phyloP scores from a whole-genome alignment of 2,113 vertebrate genomes.

The Takifugu bimaculatus region DNA sequence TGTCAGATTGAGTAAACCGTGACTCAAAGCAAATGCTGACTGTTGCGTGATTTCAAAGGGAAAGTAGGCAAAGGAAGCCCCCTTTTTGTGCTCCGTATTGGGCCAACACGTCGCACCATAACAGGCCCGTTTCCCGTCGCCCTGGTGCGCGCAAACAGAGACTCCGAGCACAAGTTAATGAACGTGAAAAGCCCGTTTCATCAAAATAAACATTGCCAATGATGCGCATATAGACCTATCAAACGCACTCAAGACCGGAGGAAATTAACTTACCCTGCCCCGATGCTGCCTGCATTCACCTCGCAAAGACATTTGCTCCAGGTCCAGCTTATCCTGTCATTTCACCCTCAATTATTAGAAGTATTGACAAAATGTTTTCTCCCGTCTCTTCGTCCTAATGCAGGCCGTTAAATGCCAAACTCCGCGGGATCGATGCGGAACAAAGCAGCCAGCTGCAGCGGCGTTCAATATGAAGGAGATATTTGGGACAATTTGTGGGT shows the following conservation, averaged over 20 bases:
- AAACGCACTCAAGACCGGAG: conserved; percentile 83
- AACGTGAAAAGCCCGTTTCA: conserved; percentile 47
- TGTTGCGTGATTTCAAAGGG: conserved; percentile 54
- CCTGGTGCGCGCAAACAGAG: conserved; percentile 39
- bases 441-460: conserved; percentile 99
- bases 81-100: conserved; percentile 49
- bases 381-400: conserved; percentile 93
- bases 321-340: conserved; percentile 90
- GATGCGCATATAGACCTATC: conserved; percentile 57
- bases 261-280: conserved; percentile 93
- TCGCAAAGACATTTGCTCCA: conserved; percentile 67
- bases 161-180: conserved; percentile 37
- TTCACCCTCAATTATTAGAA: conserved; percentile 95
- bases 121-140: conserved; percentile 35
- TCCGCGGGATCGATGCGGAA: conserved; percentile 98
- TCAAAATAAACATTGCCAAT: conserved; percentile 51
- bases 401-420: conserved; percentile 96
- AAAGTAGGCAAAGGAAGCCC: conserved; percentile 14
- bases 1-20: conserved; percentile 98
- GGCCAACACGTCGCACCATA: conserved; percentile 51
- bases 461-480: conserved; percentile 99
- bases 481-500: conserved; percentile 99
- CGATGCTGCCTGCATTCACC: conserved; percentile 66
- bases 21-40: conserved; percentile 74
- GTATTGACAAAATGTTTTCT: conserved; percentile 98